Evolutionary conservation across 2,113 vertebrate genomes (phyloP), one percentile per base, ranked within the genome.

Genomic region (Bettongia penicillata): DNA sequence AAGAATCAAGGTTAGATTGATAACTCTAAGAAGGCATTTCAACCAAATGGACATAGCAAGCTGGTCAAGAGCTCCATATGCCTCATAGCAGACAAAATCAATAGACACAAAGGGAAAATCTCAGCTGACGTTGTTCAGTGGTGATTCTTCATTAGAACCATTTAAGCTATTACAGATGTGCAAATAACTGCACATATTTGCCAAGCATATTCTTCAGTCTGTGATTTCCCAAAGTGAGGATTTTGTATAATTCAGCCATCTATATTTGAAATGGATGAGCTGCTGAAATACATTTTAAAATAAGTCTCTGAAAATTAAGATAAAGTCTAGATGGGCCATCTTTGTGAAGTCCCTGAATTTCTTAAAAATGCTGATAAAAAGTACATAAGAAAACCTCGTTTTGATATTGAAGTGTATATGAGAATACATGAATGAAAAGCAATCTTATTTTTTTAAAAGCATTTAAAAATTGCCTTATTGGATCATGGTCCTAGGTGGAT

Each of bases 141-240:
- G 61, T 51, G 93, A 91, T 93, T 93, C 53, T 91, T 90, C 84
- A 10, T 1, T 89, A 93, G 22, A 48, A 95, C 57, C 93, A 91
- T 91, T 90, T 96, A 96, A 97, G 53, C 53, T 95, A 43, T 26
- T 95, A 84, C 94, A 96, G 96, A 96, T 96, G 92, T 31, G 91
- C 93, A 97, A 97, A 97, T 95, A 97, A 93, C 89, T 47, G 0
- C 51, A 95, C 37, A 55, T 90, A 91, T 95, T 97, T 95, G 22
- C 93, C 96, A 55, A 96, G 94, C 47, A 94, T 8, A 93, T 94
- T 95, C 61, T 92, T 93, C 90, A 91, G 26, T 12, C 50, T 84
- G 24, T 91, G 26, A n/a, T 94, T 53, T 93, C 90, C 53, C 57
- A 93, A 53, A 37, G 51, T 91, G 28, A 90, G 25, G 9, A 47